These are phyloP conservation scores for Macaca mulatta DNA, from an alignment of 2,113 vertebrate genomes.

Conservation along the genomic window DNA sequence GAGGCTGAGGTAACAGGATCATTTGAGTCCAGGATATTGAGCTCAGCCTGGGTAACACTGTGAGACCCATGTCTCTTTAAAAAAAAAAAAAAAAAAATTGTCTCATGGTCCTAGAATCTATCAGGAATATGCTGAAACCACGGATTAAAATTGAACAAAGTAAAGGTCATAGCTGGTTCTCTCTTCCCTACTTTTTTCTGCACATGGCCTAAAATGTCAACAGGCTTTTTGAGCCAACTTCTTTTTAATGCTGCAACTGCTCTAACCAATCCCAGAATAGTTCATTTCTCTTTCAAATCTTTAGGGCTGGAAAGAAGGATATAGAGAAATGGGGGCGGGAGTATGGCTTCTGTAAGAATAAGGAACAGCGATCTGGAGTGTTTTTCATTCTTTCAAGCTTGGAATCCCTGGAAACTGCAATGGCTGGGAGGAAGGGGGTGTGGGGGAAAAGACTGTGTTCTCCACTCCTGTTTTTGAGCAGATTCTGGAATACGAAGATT, in stretches of 20 bases:
- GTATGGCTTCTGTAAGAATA: background rate
- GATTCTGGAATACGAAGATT: background rate
- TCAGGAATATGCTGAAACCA: background rate
- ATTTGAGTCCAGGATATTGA: background rate
- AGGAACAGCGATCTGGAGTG: background rate
- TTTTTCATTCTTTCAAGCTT: background rate
- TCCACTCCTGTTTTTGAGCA: background rate
- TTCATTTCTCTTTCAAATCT: background rate
- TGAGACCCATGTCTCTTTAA: background rate
- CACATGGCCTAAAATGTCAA: background rate
- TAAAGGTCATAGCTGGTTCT: background rate
- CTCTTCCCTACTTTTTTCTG: background rate
- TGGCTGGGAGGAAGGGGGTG: too few species aligned
- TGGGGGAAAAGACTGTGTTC: background rate
- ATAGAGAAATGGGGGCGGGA: background rate
- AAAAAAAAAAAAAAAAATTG: background rate
- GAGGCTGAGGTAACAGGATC: background rate
- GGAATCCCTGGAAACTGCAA: background rate
- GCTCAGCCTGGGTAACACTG: background rate
- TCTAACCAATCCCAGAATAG: background rate
- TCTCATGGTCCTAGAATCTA: background rate
- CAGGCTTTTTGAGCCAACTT: background rate
- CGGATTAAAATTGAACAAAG: rapidly evolving
- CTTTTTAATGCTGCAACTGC: background rate
- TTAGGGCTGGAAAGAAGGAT: background rate